Evolutionary conservation across 2,888 invertebrate species (phyloP), one percentile per base, ranked within the genome.

Genomic region (Drosophila crucigera): DNA sequence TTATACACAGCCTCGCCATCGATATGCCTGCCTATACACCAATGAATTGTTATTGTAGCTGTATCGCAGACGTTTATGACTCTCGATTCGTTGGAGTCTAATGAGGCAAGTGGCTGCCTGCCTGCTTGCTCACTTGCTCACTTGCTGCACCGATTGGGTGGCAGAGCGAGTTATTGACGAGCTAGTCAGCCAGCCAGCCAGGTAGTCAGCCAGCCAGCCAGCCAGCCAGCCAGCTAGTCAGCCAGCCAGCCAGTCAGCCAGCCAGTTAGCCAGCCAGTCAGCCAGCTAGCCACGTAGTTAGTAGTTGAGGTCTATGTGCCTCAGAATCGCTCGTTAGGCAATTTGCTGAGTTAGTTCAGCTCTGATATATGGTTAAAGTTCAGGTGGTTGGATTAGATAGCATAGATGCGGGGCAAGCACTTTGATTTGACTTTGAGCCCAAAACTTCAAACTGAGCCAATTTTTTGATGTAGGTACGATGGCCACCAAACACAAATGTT

Each of bases 361-460:
- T 55, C 55, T 56, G 50, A 76, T 72, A 64, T 66, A 76, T 80
- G 77, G 53, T 50, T 54, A 76, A 73, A 79, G 82, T 79, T 87
- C 82, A 73, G 82, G 76, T 82, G 89, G 69, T 70, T 73, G 68
- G 73, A 70, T 82, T 77, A 50, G 65, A 63, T 56, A 39, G 60
- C 70, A 64, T 70, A 72, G 56, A 72, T 74, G 77, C 68, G 67
- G 69, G 55, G 50, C 63, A 66, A 74, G 84, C 84, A 89, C 84
- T 84, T 84, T 86, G 84, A 89, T 86, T 86, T 89, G 84, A 86
- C 89, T 89, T 84, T 84, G 79, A 79, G 84, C 74, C 66, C 58
- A 59, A 72, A 78, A 78, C 78, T 78, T 78, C 76, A 68, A 66
- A 53, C 63, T 56, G 63, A 60, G 69, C 67, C 53, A 52, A 73